Conservation (phyloP, 2,113 vertebrate species). For the Euleptes europaea region DNA sequence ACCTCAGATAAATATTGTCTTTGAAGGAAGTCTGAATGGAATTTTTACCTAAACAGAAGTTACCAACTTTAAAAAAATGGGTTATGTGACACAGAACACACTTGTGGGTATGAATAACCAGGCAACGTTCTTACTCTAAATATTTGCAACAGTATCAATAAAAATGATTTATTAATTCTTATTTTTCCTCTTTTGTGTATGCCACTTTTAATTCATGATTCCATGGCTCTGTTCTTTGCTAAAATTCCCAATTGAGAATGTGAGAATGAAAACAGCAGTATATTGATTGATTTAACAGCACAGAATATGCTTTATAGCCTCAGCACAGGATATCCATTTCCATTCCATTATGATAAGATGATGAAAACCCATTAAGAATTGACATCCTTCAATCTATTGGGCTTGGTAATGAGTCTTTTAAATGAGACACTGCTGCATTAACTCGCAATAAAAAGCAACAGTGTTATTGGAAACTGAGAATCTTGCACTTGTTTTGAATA, state of each 20-base stretch:
- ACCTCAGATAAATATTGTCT: too few relatives aligned
- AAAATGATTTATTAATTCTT: not conserved
- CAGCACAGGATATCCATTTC: constrained; percentile 33
- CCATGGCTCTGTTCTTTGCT: not conserved
- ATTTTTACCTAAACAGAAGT: not conserved
- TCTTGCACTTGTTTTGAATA: not conserved
- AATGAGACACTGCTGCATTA: constrained; percentile 11
- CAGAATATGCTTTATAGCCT: constrained; percentile 44
- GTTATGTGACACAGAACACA: not conserved
- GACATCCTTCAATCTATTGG: constrained; percentile 37
- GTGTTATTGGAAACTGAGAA: not conserved
- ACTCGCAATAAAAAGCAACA: not conserved
- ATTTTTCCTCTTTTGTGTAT: constrained; percentile 30
- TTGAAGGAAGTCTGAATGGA: not conserved
- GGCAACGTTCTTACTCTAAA: not conserved
- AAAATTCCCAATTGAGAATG: constrained; percentile 46
- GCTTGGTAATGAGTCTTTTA: constrained; percentile 23
- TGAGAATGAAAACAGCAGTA: constrained; percentile 27
- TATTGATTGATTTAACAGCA: constrained; percentile 6
- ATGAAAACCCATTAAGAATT: constrained; percentile 42
- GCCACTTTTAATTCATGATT: not conserved
- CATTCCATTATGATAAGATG: constrained; percentile 44
- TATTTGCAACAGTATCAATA: not conserved
- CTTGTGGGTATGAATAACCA: constrained; percentile 7
- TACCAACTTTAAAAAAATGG: not conserved